Percentiles rank a stretch among this genome's conserved stretches.
These are phyloP conservation scores for Micropterix aruncella DNA, from an alignment of 2,888 invertebrate genomes.

Conservation along the genomic window DNA sequence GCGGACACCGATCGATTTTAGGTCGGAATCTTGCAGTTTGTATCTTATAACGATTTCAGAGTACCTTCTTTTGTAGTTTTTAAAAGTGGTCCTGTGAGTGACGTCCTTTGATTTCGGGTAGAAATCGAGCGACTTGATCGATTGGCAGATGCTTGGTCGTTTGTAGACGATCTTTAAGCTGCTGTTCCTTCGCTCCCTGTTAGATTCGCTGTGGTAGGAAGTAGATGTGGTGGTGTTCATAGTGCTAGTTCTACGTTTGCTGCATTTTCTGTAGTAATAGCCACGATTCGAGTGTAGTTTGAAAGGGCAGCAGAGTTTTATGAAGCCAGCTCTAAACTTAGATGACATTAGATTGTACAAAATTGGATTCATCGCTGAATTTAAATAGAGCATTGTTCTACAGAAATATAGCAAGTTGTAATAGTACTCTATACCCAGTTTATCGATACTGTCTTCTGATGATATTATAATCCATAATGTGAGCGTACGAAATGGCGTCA, in stretches of 20 bases:
- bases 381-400: conserved; percentile 75
- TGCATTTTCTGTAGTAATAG: conserved; percentile 25
- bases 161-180: conserved; percentile 28
- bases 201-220: conserved; percentile 32
- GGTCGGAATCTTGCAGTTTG: neutral
- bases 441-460: conserved; percentile 50
- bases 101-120: conserved; percentile 1
- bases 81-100: neutral
- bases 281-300: conserved; percentile 16
- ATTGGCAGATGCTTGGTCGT: neutral
- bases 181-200: conserved; percentile 44
- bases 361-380: conserved; percentile 83
- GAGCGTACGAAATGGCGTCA: conserved; percentile 74
- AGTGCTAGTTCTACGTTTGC: conserved; percentile 31
- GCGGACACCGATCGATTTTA: neutral
- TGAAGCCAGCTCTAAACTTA: conserved; percentile 73
- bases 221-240: conserved; percentile 44
- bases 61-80: neutral
- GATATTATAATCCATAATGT: conserved; percentile 72
- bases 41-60: neutral
- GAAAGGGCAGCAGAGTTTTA: conserved; percentile 48
- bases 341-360: conserved; percentile 88
- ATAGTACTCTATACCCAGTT: conserved; percentile 63
- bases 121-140: neutral
- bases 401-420: conserved; percentile 74